A percentile compares a stretch with the other conserved stretches of the same genome.
Conservation (phyloP, 2,797 vertebrate genomes). For the Oryzias sinensis region DNA sequence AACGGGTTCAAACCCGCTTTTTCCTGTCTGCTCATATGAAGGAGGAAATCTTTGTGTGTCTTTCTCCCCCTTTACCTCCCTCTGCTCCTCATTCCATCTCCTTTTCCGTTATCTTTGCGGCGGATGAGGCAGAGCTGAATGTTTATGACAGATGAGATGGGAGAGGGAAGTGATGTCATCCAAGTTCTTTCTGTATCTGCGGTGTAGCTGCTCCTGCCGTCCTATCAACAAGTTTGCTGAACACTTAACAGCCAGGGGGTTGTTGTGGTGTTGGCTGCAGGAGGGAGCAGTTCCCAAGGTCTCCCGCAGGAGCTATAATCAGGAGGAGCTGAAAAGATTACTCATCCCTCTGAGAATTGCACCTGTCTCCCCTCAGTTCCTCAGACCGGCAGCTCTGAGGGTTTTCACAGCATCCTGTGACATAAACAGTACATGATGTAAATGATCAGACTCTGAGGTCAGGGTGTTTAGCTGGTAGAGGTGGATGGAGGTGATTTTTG, state of each 20-base stretch:
- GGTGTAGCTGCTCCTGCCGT: conserved; percentile 59
- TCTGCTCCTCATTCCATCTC: conserved; percentile 43
- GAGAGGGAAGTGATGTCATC: conserved; percentile 78
- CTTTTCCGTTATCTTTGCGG: conserved; percentile 52
- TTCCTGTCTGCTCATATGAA: conserved; percentile 48
- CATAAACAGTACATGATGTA: conserved; percentile 62
- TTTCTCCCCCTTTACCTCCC: conserved; percentile 34
- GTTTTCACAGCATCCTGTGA: conserved; percentile 44
- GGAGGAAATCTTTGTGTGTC: conserved; percentile 45
- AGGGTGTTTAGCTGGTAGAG: conserved; percentile 39
- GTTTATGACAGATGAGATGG: conserved; percentile 80
- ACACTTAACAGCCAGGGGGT: conserved; percentile 48
- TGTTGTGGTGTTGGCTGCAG: conserved; percentile 60
- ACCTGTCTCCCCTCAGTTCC: conserved; percentile 59
- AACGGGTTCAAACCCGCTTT: conserved; percentile 60
- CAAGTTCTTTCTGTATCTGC: conserved; percentile 69
- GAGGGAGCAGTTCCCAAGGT: conserved; percentile 69
- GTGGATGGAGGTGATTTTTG: conserved; percentile 37
- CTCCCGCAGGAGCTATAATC: conserved; percentile 58
- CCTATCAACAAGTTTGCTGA: conserved; percentile 62
- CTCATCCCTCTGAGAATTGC: conserved; percentile 62
- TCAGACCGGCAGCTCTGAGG: conserved; percentile 49
- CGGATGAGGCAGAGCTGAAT: conserved; percentile 68
- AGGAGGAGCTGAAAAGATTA: conserved; percentile 66
- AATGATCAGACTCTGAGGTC: conserved; percentile 64